Evolutionary conservation across 2,797 vertebrate genomes (phyloP), one percentile per base, ranked within the genome.

Genomic region (Rhynchotus rufescens): DNA sequence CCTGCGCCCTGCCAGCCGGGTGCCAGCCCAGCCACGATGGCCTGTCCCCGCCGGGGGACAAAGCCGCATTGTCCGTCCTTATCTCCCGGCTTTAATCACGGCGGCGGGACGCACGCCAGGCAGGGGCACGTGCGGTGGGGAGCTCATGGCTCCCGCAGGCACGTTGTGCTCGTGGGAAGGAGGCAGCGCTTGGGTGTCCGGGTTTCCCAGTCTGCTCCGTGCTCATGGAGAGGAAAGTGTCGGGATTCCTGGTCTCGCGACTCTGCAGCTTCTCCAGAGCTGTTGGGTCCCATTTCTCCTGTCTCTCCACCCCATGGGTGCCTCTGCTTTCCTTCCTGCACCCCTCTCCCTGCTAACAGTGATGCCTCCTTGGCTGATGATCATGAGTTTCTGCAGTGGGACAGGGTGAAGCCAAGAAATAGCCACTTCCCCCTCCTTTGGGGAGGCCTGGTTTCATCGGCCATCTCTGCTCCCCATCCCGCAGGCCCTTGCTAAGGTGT

Each of bases 291-390:
- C 7, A 0, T 80, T 67, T 26, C 74, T 78, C 36, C 83, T 28
- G 80, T 80, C 69, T 89, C 80, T 57, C 57, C 61, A 45, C 19
- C 32, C 68, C n/a, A 71, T 38, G 9, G 65, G 76, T 85, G 93
- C 92, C 85, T 80, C 83, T 74, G 42, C 42, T 86, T 81, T 78
- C 85, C 86, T 75, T 74, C 40, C 14, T 10, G 13, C 44, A 84
- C 57, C 66, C 66, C n/a, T 0, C 44, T 25, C 0, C 57, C 57
- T n/a, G 0, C n/a, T 38, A 74, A 54, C 36, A 23, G 45, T 79
- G 80, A 38, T 83, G 56, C 30, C 60, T 91, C 80, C 61, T 76
- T 2, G 10, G 36, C 82, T 84, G 56, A 66, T 62, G 83, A 67
- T 22, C 71, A 88, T 8, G 44, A 93, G 80, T 86, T 91, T 61